Conservation (phyloP, 2,888 invertebrate species). For the Nomada fucata region DNA sequence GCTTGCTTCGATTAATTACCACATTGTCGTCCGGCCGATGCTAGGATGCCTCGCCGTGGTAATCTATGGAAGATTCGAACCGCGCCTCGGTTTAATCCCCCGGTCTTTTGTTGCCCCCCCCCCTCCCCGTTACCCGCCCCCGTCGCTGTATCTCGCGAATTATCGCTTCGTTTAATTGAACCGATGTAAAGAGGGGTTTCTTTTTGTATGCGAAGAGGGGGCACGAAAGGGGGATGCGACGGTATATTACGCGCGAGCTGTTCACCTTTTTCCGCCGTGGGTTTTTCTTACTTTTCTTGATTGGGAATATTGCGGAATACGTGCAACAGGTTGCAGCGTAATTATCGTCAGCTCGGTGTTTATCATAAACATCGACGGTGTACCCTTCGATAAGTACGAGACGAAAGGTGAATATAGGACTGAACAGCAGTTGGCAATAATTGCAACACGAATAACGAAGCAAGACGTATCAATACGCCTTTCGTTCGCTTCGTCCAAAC, state of each 20-base stretch:
- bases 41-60: slow-evolving; percentile 78
- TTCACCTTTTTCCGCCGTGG: neutral
- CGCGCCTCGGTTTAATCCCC: slow-evolving; percentile 75
- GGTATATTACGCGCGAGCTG: neutral
- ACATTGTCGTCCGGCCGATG: slow-evolving; percentile 81
- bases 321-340: no score
- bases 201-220: neutral
- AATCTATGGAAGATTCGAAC: slow-evolving; percentile 72
- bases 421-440: no score
- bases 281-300: neutral
- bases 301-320: neutral
- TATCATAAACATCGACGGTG: no score
- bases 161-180: slow-evolving; percentile 45
- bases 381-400: no score
- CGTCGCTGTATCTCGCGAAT: slow-evolving; percentile 19
- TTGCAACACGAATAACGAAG: no score
- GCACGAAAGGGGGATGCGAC: neutral
- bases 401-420: no score
- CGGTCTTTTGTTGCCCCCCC: slow-evolving; percentile 63
- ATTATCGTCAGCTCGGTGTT: no score
- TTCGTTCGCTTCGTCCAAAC: no score
- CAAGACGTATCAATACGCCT: no score
- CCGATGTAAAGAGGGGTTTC: slow-evolving; percentile 9
- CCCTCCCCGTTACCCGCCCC: neutral
- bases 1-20: slow-evolving; percentile 83